Conservation (phyloP, 2,113 vertebrate species). For the Calcarius ornatus region DNA sequence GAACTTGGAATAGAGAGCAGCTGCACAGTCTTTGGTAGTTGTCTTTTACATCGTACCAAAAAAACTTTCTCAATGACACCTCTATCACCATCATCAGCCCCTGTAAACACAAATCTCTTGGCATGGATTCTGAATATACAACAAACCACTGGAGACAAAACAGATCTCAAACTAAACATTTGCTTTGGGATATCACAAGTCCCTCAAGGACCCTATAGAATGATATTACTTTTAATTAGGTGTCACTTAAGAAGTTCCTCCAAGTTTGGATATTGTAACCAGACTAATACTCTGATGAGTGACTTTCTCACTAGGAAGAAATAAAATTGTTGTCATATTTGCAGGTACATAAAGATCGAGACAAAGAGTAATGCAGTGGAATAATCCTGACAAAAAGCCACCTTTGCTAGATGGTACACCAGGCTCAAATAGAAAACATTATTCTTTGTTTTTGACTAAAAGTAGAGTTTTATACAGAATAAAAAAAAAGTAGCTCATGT, state of each 20-base stretch:
- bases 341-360: neutral
- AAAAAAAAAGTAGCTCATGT: neutral
- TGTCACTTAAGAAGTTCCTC: neutral
- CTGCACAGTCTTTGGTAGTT: neutral
- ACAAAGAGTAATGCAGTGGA: neutral
- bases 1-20: neutral
- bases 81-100: neutral
- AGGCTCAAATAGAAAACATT: neutral
- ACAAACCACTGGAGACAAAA: neutral
- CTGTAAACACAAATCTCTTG: neutral
- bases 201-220: neutral
- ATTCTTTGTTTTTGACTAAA: neutral
- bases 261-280: neutral
- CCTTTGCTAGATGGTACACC: neutral
- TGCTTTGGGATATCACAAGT: neutral
- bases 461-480: neutral
- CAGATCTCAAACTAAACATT: neutral
- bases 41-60: neutral
- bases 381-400: neutral
- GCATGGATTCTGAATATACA: neutral
- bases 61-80: neutral
- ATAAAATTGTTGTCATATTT: neutral
- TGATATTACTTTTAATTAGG: neutral
- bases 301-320: neutral
- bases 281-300: neutral